Evolutionary conservation across 2,113 vertebrate species (phyloP).

Genomic region (Sceloporus tristichus): DNA sequence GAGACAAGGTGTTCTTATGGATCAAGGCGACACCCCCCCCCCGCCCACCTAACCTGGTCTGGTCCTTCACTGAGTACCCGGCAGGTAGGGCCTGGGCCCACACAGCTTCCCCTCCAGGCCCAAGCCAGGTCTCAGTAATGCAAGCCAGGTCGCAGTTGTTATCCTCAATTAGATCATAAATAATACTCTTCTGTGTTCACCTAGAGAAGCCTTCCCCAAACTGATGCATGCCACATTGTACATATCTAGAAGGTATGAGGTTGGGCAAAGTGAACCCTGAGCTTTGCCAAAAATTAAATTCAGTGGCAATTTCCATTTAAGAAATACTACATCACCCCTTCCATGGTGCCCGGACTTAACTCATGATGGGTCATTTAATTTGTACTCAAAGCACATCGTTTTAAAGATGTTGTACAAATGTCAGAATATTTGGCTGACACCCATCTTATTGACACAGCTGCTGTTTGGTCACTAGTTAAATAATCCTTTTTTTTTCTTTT

Average conservation of each 20-base stretch:
- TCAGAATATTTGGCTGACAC: slow-evolving; percentile 66
- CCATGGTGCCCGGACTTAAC: slow-evolving; percentile 34
- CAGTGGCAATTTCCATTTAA: neutral
- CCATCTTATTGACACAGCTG: slow-evolving; percentile 67
- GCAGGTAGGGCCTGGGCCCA: no score
- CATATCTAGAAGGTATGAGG: neutral
- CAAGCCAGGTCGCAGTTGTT: no score
- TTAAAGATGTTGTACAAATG: slow-evolving; percentile 55
- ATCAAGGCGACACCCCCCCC: no score
- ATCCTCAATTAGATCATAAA: no score
- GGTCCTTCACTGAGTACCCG: no score
- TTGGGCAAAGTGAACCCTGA: neutral
- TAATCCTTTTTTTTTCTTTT: slow-evolving; percentile 61
- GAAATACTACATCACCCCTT: neutral
- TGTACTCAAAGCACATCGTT: slow-evolving; percentile 56
- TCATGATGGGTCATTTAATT: slow-evolving; percentile 49
- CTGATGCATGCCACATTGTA: neutral
- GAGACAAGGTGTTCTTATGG: no score
- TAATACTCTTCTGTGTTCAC: neutral
- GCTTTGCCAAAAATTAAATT: neutral
- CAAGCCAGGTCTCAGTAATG: no score
- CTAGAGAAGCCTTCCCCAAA: neutral
- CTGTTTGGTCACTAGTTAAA: slow-evolving; percentile 69
- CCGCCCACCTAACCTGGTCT: no score
- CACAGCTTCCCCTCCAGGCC: no score